phyloP scores from a whole-genome alignment of 92 coral and sea anemone genomes.

The Porites cylindrica region DNA sequence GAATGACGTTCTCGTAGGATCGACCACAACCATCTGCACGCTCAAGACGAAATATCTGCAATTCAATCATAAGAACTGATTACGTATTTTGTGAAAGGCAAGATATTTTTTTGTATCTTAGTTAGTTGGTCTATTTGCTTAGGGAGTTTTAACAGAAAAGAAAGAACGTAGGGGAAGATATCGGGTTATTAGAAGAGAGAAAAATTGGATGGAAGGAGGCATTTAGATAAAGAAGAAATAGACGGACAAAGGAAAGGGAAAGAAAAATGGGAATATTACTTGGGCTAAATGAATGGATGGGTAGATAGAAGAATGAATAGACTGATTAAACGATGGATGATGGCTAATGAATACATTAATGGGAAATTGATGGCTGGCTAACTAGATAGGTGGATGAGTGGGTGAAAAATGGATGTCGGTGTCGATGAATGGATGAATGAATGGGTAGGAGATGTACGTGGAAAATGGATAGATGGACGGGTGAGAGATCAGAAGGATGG shows the following conservation, averaged over 20 bases:
- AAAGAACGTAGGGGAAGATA: neutral
- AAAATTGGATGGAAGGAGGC: neutral
- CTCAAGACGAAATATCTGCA: conserved; percentile 63
- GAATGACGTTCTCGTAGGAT: conserved; percentile 66
- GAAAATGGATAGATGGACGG: neutral
- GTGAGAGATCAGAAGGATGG: neutral
- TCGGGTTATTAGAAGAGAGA: neutral
- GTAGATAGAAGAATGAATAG: neutral
- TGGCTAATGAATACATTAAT: neutral
- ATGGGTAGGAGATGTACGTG: too few relatives aligned
- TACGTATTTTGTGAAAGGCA: neutral
- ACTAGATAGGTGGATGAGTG: too few relatives aligned
- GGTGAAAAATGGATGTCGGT: too few relatives aligned
- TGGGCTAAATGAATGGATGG: neutral
- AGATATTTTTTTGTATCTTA: too few relatives aligned
- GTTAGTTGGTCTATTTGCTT: too few relatives aligned
- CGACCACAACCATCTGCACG: conserved; percentile 64
- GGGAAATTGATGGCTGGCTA: too few relatives aligned
- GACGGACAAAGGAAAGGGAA: too few relatives aligned
- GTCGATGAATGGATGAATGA: too few relatives aligned
- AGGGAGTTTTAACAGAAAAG: neutral
- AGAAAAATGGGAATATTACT: too few relatives aligned
- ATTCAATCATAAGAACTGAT: neutral
- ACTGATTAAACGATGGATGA: too few relatives aligned
- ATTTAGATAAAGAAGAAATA: too few relatives aligned